Evolutionary conservation across 2,888 invertebrate genomes (phyloP), one percentile per base, ranked within the genome.

Genomic region (Psylliodes chrysocephalus): DNA sequence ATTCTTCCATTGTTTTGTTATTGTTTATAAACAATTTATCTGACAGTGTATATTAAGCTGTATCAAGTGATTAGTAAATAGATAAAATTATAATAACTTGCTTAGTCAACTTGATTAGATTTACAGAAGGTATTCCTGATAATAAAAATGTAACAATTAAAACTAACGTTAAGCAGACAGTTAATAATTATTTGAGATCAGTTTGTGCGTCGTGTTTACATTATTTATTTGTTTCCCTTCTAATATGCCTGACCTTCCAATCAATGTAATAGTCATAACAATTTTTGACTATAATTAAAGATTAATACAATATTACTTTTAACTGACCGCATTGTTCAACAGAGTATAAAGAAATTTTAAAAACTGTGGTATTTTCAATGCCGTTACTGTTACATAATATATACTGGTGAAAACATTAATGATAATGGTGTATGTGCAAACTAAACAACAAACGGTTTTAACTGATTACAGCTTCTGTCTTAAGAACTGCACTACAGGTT

Each of bases 171-270:
- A 14, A 40, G 33, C n/a, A 33, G 2, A 33, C 12, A 40, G 38
- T 40, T 15, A 5, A 7, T 25, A 14, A 40, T n/a, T n/a, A n/a
- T n/a, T 40, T 15, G 12, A 40, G 42, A 17, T 38, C 42, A 42
- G 18, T 15, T 14, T 35, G 12, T 12, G 7, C 14, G 10, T 15
- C 14, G 18, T 42, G 42, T 18, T 42, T 42, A 42, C 18, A 42
- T 18, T 42, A 12, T n/a, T n/a, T n/a, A n/a, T n/a, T n/a, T n/a
- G 12, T 18, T 46, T 63, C 63, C 44, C 15, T 38, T 57, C 57
- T 57, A 63, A 52, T 59, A 53, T 14, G 40, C 18, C 30, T 63
- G 63, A 63, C 63, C 63, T 63, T 57, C 63, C 30, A 17, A 22
- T 63, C 53, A 57, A 57, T 57, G 57, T 57, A 40, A 63, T 46